Base-by-base conservation (phyloP, 2,113 vertebrate genomes). In the Thryonomys swinderianus region DNA sequence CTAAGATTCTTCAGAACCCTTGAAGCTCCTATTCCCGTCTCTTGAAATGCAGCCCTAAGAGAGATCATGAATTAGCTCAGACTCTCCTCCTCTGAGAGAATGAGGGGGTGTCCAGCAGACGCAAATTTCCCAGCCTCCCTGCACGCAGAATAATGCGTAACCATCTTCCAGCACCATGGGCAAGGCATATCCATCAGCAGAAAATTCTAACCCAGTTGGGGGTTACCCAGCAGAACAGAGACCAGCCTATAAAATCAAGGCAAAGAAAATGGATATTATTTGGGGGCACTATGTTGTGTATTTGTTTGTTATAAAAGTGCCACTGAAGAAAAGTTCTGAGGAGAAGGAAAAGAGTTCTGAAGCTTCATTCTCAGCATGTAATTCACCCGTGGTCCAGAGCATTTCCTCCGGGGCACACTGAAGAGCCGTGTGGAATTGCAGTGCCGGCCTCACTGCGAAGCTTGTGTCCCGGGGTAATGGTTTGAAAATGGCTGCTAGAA, bases 391-490 rank as follows among this genome's bases (percentile, higher is more conserved):
- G 83, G 17, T 17, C 14, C 4, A 7, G 21, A 69, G 8, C 37
- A 13, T 48, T 2, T 42, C 17, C 2, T 71, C 10, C 48, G 0
- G 20, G 14, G 27, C 9, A 37, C 4, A 32, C 25, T 57, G 53
- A 88, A 27, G 40, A 51, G 51, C 48, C 12, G 14, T 10, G 40
- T 1, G 57, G 45, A 85, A 66, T 2, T 21, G 21, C 7, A 64
- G 34, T 34, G 25, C 37, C 16, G 27, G 76, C 17, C 61, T 90
- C 48, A 71, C 81, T 79, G 32, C 20, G 42, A 76, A 93, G 83
- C 79, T 80, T 37, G 83, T 51, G 32, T 84, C 64, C 88, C 42
- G 66, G 83, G 59, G 96, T 37, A 88, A 57, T 12, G 32, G 82
- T 81, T 86, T 76, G 79, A 25, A 93, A 91, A 66, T 7, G 48